These are phyloP conservation scores for Pseudomyrmex cubaensis DNA, from an alignment of 1,140 invertebrate species.

Conservation along the genomic window DNA sequence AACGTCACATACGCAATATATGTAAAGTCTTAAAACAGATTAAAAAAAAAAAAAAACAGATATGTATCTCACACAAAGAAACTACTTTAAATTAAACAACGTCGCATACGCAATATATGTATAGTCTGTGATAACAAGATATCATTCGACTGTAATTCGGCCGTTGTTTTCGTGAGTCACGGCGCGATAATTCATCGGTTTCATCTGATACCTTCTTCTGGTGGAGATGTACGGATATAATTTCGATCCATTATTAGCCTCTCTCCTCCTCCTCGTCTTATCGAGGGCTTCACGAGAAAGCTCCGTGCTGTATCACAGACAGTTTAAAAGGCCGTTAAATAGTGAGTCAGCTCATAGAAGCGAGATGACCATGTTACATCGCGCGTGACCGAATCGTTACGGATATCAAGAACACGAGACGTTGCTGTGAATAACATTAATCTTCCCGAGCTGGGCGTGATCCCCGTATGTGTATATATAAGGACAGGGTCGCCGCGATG, in stretches of 20 bases:
- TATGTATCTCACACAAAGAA: no score
- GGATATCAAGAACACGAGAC: slow-evolving; percentile 41
- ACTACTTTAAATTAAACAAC: neutral
- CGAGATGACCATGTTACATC: slow-evolving; percentile 61
- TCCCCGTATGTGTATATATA: neutral
- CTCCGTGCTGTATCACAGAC: slow-evolving; percentile 23
- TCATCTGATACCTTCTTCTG: neutral
- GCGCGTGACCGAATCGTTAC: slow-evolving; percentile 26
- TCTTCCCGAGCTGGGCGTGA: slow-evolving; percentile 17
- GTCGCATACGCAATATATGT: no score
- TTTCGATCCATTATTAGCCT: slow-evolving; percentile 31
- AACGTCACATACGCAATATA: neutral
- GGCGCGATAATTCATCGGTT: slow-evolving; percentile 4
- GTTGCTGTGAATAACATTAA: slow-evolving; percentile 62
- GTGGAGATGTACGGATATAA: slow-evolving; percentile 18
- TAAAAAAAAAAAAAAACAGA: neutral
- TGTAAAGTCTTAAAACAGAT: neutral
- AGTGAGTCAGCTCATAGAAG: slow-evolving; percentile 61
- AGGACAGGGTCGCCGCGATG: slow-evolving; percentile 11
- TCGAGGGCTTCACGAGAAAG: slow-evolving; percentile 28
- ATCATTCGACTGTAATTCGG: neutral
- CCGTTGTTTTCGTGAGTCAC: neutral
- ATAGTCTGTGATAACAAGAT: neutral
- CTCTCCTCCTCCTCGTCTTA: slow-evolving; percentile 17
- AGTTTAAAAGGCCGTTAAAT: slow-evolving; percentile 65